Evolutionary conservation across 2,888 invertebrate genomes (phyloP).

Genomic region (Agelastica alni): DNA sequence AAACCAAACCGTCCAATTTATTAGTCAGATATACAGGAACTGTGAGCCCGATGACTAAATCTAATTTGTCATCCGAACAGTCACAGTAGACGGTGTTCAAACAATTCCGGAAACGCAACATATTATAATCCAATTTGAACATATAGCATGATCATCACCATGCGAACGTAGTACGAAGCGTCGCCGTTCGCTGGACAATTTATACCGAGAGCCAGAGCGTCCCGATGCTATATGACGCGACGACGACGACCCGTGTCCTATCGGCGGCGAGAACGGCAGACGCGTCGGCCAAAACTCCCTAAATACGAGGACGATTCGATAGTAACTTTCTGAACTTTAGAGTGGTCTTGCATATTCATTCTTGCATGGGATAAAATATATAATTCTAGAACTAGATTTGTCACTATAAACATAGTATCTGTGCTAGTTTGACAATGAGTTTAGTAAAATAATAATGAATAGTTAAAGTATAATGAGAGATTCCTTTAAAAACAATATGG

Average conservation of each 20-base stretch:
- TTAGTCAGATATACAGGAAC: background rate
- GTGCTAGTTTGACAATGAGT: no score
- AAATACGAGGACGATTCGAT: no score
- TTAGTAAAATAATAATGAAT: no score
- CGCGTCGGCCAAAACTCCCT: no score
- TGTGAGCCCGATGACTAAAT: background rate
- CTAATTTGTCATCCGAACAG: constrained; percentile 13
- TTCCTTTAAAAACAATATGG: no score
- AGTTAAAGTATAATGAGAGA: no score
- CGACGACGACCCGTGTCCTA: no score
- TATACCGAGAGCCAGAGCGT: constrained; percentile 8
- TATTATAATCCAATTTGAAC: constrained; percentile 28
- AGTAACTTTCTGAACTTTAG: no score
- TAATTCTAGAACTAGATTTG: no score
- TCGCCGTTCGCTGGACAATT: constrained; percentile 13
- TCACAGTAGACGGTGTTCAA: constrained; percentile 18
- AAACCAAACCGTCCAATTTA: background rate
- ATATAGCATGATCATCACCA: constrained; percentile 13
- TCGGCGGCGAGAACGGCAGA: constrained; percentile 11
- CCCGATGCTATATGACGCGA: constrained; percentile 2
- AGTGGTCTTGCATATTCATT: no score
- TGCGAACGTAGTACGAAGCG: constrained; percentile 6
- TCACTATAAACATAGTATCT: no score
- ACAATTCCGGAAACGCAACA: constrained; percentile 25
- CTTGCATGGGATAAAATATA: no score